phyloP scores from a whole-genome alignment of 1,140 invertebrate species.

The Mycetomoellerius zeteki region DNA sequence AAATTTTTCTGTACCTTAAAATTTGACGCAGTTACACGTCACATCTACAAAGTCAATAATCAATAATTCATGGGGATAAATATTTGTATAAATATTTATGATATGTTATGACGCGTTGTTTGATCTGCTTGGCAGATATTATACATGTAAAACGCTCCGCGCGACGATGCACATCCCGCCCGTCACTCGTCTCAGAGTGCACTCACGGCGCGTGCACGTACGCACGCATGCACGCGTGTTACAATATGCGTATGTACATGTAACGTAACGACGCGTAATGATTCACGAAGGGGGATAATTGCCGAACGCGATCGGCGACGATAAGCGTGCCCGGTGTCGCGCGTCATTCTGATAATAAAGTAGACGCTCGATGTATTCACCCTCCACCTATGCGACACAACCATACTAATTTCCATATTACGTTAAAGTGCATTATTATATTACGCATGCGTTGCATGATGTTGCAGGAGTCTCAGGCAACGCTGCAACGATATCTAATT shows the following conservation, averaged over 20 bases:
- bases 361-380: neutral
- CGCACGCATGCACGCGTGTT: conserved; percentile 67
- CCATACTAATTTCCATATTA: conserved; percentile 25
- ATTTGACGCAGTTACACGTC: neutral
- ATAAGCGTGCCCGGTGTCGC: conserved; percentile 54
- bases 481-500: neutral
- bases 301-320: conserved; percentile 56
- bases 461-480: neutral
- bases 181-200: conserved; percentile 62
- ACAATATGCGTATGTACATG: conserved; percentile 54
- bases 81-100: conserved; percentile 38
- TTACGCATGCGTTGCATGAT: neutral
- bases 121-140: conserved; percentile 18
- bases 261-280: conserved; percentile 73
- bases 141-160: conserved; percentile 21
- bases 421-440: conserved; percentile 25
- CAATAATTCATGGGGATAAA: conserved; percentile 23
- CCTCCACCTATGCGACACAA: neutral
- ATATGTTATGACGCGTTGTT: neutral
- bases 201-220: conserved; percentile 54
- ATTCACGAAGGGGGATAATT: conserved; percentile 66
- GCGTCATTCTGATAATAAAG: conserved; percentile 31
- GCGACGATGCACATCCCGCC: conserved; percentile 43
- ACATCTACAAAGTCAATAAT: conserved; percentile 11
- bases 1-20: neutral